Conservation (phyloP, 2,888 invertebrate genomes). For the Caenorhabditis sp. region DNA sequence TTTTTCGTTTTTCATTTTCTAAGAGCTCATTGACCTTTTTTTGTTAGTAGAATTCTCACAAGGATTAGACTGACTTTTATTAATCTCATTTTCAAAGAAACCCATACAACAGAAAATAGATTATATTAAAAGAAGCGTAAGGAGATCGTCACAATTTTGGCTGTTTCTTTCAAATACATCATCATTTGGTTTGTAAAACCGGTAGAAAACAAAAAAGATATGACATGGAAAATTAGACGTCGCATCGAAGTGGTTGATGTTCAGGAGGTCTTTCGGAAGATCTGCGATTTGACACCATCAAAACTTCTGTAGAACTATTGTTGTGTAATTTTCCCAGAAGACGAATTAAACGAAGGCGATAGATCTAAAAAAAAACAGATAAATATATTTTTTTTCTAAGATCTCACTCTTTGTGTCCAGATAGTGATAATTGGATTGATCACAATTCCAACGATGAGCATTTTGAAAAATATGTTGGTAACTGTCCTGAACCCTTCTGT, state of each 20-base stretch:
- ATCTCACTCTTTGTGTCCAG: slow-evolving; percentile 60
- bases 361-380: slow-evolving; percentile 24
- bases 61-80: not conserved
- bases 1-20: not conserved
- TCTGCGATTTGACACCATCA: slow-evolving; percentile 35
- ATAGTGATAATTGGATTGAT: slow-evolving; percentile 68
- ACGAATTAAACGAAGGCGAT: slow-evolving; percentile 32
- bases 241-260: slow-evolving; percentile 30
- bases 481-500: slow-evolving; percentile 21
- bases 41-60: not conserved
- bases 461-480: slow-evolving; percentile 50
- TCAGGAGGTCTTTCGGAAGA: slow-evolving; percentile 37
- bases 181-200: not conserved
- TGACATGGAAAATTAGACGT: slow-evolving; percentile 2
- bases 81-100: not conserved
- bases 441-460: slow-evolving; percentile 67
- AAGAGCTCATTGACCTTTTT: slow-evolving; percentile 2
- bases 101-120: not conserved
- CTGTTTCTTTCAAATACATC: too few relatives aligned
- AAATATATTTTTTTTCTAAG: not conserved
- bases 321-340: slow-evolving; percentile 26
- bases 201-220: not conserved
- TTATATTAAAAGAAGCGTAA: not conserved
- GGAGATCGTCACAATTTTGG: too few relatives aligned
- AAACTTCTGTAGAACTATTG: slow-evolving; percentile 34